Conservation (phyloP, 2,888 invertebrate species). For the Eupithecia vulgata region DNA sequence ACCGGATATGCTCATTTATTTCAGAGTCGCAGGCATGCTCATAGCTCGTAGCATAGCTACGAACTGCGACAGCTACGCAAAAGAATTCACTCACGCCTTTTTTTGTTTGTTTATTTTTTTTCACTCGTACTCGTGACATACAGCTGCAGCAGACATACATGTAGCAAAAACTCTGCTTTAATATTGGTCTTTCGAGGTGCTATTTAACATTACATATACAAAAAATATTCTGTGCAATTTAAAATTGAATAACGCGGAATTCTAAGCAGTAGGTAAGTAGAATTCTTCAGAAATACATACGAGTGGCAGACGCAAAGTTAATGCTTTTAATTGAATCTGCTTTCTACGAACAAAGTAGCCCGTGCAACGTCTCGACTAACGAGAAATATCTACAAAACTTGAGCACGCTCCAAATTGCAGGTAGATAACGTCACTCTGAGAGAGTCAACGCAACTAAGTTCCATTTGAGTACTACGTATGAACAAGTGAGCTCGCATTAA, state of each 20-base stretch:
- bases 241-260: background rate
- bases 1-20: slow-evolving; percentile 30
- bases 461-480: slow-evolving; percentile 57
- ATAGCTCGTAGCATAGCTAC: slow-evolving; percentile 24
- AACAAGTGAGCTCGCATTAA: slow-evolving; percentile 50
- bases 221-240: background rate
- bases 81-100: slow-evolving; percentile 2
- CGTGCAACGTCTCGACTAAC: slow-evolving; percentile 39
- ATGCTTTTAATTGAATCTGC: slow-evolving; percentile 9
- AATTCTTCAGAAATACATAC: background rate
- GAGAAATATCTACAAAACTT: slow-evolving; percentile 52
- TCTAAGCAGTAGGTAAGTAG: no score
- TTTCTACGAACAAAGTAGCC: slow-evolving; percentile 30
- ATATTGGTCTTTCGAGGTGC: background rate
- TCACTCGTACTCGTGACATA: background rate
- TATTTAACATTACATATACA: no score
- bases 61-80: slow-evolving; percentile 10
- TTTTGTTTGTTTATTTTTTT: slow-evolving; percentile 3
- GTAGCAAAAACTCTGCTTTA: background rate
- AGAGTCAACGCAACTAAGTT: slow-evolving; percentile 58
- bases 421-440: slow-evolving; percentile 54
- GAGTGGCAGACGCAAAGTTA: slow-evolving; percentile 10
- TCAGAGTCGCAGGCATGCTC: slow-evolving; percentile 20
- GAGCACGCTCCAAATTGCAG: slow-evolving; percentile 48
- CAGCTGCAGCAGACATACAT: background rate